A percentile compares a stretch with the other conserved stretches of the same genome.
Conservation (phyloP, 2,888 invertebrate genomes). For the Ornithoptera priamus region DNA sequence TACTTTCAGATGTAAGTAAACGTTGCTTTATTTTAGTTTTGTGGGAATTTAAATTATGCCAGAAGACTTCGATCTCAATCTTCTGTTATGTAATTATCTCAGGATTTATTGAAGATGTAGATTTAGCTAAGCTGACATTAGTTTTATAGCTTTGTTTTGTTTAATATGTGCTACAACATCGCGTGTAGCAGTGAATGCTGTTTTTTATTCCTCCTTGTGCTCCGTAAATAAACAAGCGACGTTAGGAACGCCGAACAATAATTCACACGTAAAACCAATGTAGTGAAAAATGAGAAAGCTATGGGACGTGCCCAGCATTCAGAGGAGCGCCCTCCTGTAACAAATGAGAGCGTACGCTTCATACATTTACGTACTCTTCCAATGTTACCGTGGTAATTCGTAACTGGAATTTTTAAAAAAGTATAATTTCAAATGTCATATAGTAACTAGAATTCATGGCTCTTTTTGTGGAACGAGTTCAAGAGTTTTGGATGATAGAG, state of each 20-base stretch:
- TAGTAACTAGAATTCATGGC: neutral
- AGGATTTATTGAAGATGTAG: too few relatives aligned
- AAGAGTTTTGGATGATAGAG: neutral
- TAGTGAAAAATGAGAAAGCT: constrained; percentile 78
- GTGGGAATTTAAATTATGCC: too few relatives aligned
- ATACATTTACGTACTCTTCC: constrained; percentile 43
- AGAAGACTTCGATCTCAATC: too few relatives aligned
- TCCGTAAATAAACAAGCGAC: constrained; percentile 38
- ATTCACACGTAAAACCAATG: constrained; percentile 79
- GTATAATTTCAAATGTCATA: neutral
- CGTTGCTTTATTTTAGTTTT: too few relatives aligned
- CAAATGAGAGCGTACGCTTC: constrained; percentile 67
- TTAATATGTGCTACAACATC: neutral
- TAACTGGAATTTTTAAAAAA: neutral
- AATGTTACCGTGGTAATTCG: constrained; percentile 21
- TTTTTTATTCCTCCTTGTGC: constrained; percentile 26
- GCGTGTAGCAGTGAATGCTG: neutral
- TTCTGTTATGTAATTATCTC: too few relatives aligned
- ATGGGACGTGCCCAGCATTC: constrained; percentile 69
- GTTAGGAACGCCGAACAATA: constrained; percentile 67
- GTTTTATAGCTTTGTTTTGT: neutral
- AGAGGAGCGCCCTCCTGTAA: constrained; percentile 53
- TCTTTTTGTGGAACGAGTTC: neutral
- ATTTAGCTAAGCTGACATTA: neutral
- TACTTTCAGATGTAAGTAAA: too few relatives aligned